phyloP scores from a whole-genome alignment of 64 coral and sea anemone genomes.

The Astreopora myriophthalma region DNA sequence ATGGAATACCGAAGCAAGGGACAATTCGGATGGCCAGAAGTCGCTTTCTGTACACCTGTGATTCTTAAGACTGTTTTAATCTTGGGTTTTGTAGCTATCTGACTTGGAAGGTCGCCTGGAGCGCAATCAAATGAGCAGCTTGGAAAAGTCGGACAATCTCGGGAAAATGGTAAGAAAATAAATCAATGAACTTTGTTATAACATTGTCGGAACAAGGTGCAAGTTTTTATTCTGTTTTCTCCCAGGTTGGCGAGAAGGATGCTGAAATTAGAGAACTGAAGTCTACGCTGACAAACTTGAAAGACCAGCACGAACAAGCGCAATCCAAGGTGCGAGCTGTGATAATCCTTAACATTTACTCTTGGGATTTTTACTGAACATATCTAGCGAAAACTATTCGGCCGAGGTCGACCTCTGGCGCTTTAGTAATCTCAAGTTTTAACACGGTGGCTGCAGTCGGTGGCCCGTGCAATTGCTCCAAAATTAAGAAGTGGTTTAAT shows the following conservation, averaged over 20 bases:
- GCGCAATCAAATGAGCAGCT: conserved; percentile 27
- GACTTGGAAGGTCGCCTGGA: conserved; percentile 64
- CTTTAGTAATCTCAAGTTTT: no score
- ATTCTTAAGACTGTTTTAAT: not conserved
- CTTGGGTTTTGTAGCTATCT: conserved; percentile 1
- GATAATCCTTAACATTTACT: not conserved
- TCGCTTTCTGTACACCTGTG: not conserved
- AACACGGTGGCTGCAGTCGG: no score
- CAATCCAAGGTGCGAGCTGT: conserved; percentile 63
- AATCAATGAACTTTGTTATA: not conserved
- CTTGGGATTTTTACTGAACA: not conserved
- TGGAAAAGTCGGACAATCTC: conserved; percentile 62
- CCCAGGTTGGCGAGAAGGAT: conserved; percentile 90
- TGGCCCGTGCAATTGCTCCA: no score
- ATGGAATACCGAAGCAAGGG: not conserved
- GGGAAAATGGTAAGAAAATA: conserved; percentile 26
- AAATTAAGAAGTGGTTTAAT: no score
- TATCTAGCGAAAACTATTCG: no score
- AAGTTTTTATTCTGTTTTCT: not conserved
- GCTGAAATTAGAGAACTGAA: conserved; percentile 65
- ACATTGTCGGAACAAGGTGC: not conserved
- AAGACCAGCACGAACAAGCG: conserved; percentile 71
- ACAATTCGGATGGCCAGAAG: not conserved
- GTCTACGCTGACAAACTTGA: conserved; percentile 46
- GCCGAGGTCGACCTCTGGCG: no score